phyloP scores from a whole-genome alignment of 2,113 vertebrate genomes.

The Protomyctophum bolini region DNA sequence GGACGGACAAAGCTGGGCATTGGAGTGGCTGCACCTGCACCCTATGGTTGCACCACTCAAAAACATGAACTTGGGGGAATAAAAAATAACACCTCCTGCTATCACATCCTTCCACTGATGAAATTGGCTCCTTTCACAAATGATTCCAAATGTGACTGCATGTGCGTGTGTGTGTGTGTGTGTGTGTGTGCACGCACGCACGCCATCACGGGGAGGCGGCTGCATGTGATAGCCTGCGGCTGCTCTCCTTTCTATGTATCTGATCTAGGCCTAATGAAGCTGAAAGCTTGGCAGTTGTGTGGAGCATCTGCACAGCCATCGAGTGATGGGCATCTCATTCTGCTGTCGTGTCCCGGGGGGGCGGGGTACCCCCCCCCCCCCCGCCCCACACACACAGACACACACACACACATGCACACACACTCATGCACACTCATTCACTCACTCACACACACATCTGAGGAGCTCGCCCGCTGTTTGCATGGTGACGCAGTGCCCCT shows the following conservation, averaged over 20 bases:
- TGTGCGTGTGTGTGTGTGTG: constrained; percentile 10
- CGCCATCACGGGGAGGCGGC: constrained; percentile 66
- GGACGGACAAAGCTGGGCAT: too few species aligned
- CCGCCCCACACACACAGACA: too few species aligned
- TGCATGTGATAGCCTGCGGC: constrained; percentile 78
- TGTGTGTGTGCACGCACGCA: constrained; percentile 7
- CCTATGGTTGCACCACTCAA: neutral
- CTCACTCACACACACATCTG: constrained; percentile 73
- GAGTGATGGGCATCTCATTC: constrained; percentile 91
- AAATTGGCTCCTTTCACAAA: constrained; percentile 72
- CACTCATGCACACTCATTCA: too few species aligned
- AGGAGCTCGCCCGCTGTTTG: constrained; percentile 74
- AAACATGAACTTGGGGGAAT: constrained; percentile 27
- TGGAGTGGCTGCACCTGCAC: too few species aligned
- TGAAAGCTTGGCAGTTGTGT: constrained; percentile 85
- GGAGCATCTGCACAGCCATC: constrained; percentile 86
- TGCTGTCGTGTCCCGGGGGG: constrained; percentile 74
- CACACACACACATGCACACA: too few species aligned
- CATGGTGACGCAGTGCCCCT: constrained; percentile 61
- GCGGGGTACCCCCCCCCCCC: too few species aligned
- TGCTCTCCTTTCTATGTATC: constrained; percentile 79
- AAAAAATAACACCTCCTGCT: constrained; percentile 32
- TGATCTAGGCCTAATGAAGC: constrained; percentile 88
- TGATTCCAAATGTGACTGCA: constrained; percentile 55
- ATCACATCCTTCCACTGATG: constrained; percentile 58